Percentiles rank a stretch among this genome's conserved stretches.
phyloP scores from a whole-genome alignment of 2,888 invertebrate species.

The Erannis defoliaria region DNA sequence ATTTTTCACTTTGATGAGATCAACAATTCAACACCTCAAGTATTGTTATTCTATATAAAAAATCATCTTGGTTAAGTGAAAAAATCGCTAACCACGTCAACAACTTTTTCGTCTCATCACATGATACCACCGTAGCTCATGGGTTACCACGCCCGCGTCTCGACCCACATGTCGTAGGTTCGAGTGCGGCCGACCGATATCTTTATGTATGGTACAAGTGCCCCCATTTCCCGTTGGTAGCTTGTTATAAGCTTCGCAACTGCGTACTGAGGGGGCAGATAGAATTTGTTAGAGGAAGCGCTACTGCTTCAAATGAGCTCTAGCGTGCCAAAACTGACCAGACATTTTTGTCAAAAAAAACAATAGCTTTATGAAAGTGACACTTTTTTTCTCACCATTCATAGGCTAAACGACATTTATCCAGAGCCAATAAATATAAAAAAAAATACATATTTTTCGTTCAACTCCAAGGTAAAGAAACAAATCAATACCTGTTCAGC shows the following conservation, averaged over 20 bases:
- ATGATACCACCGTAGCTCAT: slow-evolving; percentile 17
- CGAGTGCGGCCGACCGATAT: slow-evolving; percentile 5
- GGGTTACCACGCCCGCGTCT: slow-evolving; percentile 6
- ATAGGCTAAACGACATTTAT: no score
- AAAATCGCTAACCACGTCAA: no score
- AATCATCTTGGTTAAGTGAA: no score
- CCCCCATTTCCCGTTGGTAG: slow-evolving; percentile 41
- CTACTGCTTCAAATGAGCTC: slow-evolving; percentile 14
- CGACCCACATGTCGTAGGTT: slow-evolving; percentile 12
- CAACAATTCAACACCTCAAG: no score
- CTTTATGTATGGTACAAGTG: neutral
- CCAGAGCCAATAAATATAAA: no score
- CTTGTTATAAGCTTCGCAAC: slow-evolving; percentile 37
- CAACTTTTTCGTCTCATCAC: no score
- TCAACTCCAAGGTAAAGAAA: no score
- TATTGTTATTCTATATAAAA: no score
- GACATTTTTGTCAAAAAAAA: slow-evolving; percentile 20
- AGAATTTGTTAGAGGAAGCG: slow-evolving; percentile 33
- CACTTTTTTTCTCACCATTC: neutral
- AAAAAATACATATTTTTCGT: no score
- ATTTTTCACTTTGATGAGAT: no score
- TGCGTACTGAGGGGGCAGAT: slow-evolving; percentile 41
- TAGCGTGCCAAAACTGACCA: slow-evolving; percentile 39
- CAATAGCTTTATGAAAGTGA: neutral
- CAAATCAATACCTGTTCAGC: slow-evolving; percentile 82